Conservation (phyloP, 2,113 vertebrate species). For the Tychaedon coryphoeus region DNA sequence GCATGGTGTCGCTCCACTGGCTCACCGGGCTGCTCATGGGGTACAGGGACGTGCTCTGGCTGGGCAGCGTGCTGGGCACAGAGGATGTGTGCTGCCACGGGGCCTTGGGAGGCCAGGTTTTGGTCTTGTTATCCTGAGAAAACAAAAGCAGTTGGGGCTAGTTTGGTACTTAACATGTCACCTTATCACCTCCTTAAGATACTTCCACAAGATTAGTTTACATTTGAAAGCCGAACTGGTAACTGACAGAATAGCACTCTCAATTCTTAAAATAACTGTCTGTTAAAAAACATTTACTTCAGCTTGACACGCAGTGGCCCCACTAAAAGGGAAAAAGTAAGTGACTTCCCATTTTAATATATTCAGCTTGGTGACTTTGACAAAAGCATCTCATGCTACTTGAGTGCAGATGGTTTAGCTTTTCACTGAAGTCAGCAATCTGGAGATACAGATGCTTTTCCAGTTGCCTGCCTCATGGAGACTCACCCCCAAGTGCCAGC, state of each 20-base stretch:
- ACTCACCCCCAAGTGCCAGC: background rate
- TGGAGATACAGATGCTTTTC: background rate
- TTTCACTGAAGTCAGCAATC: background rate
- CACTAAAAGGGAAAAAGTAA: background rate
- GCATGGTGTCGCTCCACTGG: constrained; percentile 95
- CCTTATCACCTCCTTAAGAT: no score
- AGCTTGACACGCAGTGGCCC: background rate
- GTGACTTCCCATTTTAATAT: background rate
- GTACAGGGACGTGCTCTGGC: constrained; percentile 87
- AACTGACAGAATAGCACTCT: background rate
- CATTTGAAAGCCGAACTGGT: background rate
- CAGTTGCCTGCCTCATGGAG: background rate
- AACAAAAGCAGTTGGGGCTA: background rate
- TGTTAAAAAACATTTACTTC: background rate
- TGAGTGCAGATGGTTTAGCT: background rate
- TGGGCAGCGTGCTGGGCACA: constrained; percentile 81
- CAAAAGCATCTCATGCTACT: background rate
- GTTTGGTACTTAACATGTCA: no score
- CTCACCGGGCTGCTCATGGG: constrained; percentile 85
- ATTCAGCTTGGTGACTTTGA: background rate
- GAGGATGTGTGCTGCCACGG: constrained; percentile 91
- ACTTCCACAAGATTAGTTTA: background rate
- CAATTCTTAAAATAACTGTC: background rate
- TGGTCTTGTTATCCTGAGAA: constrained; percentile 94
- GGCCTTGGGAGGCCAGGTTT: constrained; percentile 98